Conservation (phyloP, 2,113 vertebrate genomes). For the Anolis carolinensis region DNA sequence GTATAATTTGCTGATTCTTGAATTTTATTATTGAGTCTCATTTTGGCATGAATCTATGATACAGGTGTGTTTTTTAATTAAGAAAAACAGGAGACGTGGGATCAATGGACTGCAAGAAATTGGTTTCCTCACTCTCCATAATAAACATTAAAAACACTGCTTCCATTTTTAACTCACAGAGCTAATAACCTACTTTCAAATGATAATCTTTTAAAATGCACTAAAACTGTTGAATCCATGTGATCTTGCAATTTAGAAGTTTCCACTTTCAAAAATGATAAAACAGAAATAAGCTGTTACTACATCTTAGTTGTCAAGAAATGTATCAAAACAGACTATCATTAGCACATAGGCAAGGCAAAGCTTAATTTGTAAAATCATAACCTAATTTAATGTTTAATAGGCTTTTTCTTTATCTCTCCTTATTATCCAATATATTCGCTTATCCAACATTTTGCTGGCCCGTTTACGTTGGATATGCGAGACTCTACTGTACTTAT, state of each 20-base stretch:
- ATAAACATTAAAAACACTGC: neutral
- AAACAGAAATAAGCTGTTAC: neutral
- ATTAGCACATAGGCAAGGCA: too few relatives aligned
- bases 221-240: neutral
- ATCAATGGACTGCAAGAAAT: slow-evolving; percentile 47
- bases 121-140: slow-evolving; percentile 9
- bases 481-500: too few relatives aligned
- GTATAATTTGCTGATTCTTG: too few relatives aligned
- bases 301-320: neutral
- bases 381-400: too few relatives aligned
- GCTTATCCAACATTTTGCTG: too few relatives aligned
- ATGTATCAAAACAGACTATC: neutral
- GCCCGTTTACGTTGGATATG: too few relatives aligned
- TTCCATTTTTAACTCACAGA: slow-evolving; percentile 26
- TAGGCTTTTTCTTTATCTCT: too few relatives aligned
- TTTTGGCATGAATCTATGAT: too few relatives aligned
- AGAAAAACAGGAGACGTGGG: slow-evolving; percentile 30
- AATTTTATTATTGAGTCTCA: too few relatives aligned
- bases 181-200: slow-evolving; percentile 8
- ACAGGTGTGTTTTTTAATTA: too few relatives aligned
- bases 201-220: slow-evolving; percentile 20
- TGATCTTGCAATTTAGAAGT: neutral
- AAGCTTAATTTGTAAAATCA: too few relatives aligned
- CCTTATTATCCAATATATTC: too few relatives aligned
- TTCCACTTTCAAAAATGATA: neutral